Evolutionary conservation across 2,113 vertebrate species (phyloP).

Genomic region (Tragelaphus imberbis): DNA sequence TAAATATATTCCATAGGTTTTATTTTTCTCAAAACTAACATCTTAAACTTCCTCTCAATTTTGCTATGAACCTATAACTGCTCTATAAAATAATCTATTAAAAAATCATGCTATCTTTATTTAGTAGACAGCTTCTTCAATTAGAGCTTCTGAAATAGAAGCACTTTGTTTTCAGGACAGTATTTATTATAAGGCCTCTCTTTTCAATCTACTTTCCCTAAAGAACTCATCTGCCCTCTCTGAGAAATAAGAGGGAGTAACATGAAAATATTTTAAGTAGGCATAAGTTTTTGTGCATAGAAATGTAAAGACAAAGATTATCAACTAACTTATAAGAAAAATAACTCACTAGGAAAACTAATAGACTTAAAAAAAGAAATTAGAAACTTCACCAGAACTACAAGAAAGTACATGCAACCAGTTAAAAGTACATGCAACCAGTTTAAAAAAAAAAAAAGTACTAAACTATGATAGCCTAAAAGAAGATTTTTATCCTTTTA

Average conservation of each 20-base stretch:
- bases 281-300: conserved; percentile 14
- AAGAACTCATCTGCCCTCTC: conserved; percentile 71
- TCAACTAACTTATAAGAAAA: not conserved
- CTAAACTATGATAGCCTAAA: not conserved
- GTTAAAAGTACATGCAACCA: conserved; percentile 24
- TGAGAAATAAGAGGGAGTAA: conserved; percentile 74
- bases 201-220: conserved; percentile 75
- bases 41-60: not conserved
- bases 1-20: conserved; percentile 48
- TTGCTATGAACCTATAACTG: not conserved
- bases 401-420: conserved; percentile 26
- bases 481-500: not conserved
- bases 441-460: conserved; percentile 21
- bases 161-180: conserved; percentile 74
- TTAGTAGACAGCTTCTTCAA: conserved; percentile 72
- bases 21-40: not conserved
- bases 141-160: conserved; percentile 78
- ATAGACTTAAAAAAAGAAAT: conserved; percentile 15
- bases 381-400: not conserved
- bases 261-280: conserved; percentile 71
- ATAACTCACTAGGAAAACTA: conserved; percentile 19
- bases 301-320: not conserved
- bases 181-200: conserved; percentile 63
- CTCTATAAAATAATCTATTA: not conserved
- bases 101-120: conserved; percentile 31